Conservation (phyloP, 1,140 invertebrate genomes). For the Eriocheir sinensis region DNA sequence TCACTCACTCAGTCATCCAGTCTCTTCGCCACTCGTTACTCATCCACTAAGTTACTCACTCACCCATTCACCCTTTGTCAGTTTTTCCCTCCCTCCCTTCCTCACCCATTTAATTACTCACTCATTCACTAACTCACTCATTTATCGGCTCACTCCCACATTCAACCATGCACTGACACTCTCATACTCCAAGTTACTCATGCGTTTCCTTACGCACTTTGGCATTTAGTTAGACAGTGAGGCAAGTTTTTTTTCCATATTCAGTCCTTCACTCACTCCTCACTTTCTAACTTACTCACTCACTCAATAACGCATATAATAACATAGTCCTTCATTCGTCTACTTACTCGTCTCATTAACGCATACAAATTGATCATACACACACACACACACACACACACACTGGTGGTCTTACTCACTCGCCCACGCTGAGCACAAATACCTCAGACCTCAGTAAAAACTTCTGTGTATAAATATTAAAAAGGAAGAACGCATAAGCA, state of each 20-base stretch:
- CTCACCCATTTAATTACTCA: not conserved
- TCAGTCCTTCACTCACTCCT: not conserved
- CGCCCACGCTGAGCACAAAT: not conserved
- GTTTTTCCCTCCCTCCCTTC: no score
- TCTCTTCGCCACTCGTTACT: not conserved
- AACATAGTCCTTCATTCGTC: not conserved
- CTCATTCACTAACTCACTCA: not conserved
- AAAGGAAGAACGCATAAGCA: no score
- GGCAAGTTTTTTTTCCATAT: not conserved
- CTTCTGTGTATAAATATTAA: not conserved
- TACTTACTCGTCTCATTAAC: not conserved
- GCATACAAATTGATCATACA: not conserved
- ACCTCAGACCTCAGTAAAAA: not conserved
- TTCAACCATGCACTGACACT: no score
- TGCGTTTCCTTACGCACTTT: not conserved
- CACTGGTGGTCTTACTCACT: not conserved
- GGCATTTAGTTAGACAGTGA: not conserved
- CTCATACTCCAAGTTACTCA: not conserved
- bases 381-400: constrained; percentile 44
- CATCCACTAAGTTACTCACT: not conserved
- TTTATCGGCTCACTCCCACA: not conserved
- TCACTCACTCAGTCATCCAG: no score
- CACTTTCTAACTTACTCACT: not conserved
- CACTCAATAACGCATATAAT: not conserved
- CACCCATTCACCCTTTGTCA: not conserved